These are phyloP conservation scores for Machimus atricapillus DNA, from an alignment of 2,888 invertebrate genomes.

Conservation along the genomic window DNA sequence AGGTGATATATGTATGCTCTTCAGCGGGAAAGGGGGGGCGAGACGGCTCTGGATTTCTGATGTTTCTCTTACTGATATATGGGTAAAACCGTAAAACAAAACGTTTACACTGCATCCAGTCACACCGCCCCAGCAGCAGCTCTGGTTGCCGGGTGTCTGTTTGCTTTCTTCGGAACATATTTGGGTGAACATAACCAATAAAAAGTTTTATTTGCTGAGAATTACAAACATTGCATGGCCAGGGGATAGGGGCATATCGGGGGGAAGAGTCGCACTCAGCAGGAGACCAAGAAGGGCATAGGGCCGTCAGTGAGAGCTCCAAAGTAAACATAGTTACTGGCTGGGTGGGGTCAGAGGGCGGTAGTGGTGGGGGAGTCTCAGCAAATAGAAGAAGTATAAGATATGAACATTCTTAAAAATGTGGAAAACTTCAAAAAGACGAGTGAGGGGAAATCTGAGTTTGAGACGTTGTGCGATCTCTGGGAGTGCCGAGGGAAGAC, in stretches of 20 bases:
- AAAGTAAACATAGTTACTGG: background rate
- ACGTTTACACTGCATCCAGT: background rate
- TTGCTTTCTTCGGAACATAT: slow-evolving; percentile 14
- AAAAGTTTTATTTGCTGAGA: slow-evolving; percentile 33
- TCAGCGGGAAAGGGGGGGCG: background rate
- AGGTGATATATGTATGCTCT: background rate
- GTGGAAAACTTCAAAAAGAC: background rate
- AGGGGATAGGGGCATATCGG: background rate
- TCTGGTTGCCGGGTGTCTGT: background rate
- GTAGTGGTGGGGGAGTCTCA: background rate
- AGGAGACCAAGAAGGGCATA: background rate
- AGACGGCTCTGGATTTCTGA: background rate
- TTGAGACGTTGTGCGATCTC: background rate
- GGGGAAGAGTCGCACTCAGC: background rate
- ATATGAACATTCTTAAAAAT: background rate
- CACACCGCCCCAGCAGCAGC: background rate
- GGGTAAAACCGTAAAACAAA: background rate
- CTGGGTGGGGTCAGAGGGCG: background rate
- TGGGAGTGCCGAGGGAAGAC: background rate
- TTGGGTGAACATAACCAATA: slow-evolving; percentile 31
- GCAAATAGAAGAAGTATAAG: background rate
- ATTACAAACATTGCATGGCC: slow-evolving; percentile 19
- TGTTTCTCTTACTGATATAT: background rate
- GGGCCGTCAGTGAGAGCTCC: background rate
- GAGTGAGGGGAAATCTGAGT: background rate